Evolutionary conservation across 2,888 invertebrate genomes (phyloP).

Genomic region (Dermolepida albohirtum): DNA sequence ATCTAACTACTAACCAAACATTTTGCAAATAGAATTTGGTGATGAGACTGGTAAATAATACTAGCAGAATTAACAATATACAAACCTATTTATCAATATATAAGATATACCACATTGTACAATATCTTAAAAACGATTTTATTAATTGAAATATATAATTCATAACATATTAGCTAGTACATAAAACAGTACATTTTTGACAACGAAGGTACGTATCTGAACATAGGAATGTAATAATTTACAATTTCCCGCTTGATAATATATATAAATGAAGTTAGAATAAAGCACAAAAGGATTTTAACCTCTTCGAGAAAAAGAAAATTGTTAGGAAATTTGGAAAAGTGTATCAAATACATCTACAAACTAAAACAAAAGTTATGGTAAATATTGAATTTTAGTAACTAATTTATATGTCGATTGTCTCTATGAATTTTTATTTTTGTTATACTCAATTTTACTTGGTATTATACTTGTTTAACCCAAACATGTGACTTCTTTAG

Average conservation of each 20-base stretch:
- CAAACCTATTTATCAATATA: conserved; percentile 14
- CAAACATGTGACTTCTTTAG: too few species aligned
- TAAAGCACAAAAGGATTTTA: conserved; percentile 8
- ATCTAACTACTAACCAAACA: conserved; percentile 21
- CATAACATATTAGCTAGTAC: conserved; percentile 18
- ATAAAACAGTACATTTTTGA: conserved; percentile 40
- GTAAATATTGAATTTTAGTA: too few species aligned
- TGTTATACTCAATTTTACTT: too few species aligned
- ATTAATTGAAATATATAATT: conserved; percentile 12
- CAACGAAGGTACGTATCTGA: conserved; percentile 41
- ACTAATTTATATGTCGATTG: too few species aligned
- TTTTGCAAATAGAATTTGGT: neutral
- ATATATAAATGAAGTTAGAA: conserved; percentile 38
- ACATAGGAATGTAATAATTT: conserved; percentile 37
- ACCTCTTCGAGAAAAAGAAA: neutral
- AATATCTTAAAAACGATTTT: conserved; percentile 1
- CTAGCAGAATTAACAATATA: neutral
- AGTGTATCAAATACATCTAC: too few species aligned
- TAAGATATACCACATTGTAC: conserved; percentile 13
- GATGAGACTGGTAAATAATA: neutral
- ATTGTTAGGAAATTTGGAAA: neutral
- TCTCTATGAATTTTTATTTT: too few species aligned
- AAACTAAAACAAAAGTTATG: too few species aligned
- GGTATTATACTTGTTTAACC: too few species aligned
- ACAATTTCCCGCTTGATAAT: conserved; percentile 44